Evolutionary conservation across 2,888 invertebrate genomes (phyloP).

Genomic region (Melanostoma mellinum): DNA sequence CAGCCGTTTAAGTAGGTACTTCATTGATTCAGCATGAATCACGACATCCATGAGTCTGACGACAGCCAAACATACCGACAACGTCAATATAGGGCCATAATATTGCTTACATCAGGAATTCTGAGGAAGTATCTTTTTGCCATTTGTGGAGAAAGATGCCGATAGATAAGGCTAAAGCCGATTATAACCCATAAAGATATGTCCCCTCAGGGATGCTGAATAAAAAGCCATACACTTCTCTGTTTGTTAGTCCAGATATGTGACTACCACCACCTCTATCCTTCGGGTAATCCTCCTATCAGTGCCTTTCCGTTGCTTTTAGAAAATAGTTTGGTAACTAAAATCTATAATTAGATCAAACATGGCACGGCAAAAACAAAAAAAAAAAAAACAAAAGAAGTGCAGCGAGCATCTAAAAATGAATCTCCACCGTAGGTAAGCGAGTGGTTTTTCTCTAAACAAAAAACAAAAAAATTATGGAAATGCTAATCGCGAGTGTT

Average conservation of each 20-base stretch:
- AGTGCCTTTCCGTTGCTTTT: conserved; percentile 27
- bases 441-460: conserved; percentile 1
- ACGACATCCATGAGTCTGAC: conserved; percentile 58
- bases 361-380: conserved; percentile 39
- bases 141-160: conserved; percentile 38
- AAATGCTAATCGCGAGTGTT: conserved; percentile 46
- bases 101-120: conserved; percentile 35
- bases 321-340: conserved; percentile 11
- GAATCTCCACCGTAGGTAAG: conserved; percentile 33
- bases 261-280: background rate
- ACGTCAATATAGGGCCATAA: conserved; percentile 46
- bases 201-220: conserved; percentile 33
- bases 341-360: conserved; percentile 72
- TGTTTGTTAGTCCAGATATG: conserved; percentile 19
- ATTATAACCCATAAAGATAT: conserved; percentile 64
- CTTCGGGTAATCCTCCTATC: background rate
- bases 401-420: conserved; percentile 34
- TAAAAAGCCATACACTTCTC: conserved; percentile 6
- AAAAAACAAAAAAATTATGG: conserved; percentile 17
- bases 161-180: conserved; percentile 37
- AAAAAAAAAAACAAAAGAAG: background rate
- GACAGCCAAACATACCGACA: conserved; percentile 34
- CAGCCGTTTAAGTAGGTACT: conserved; percentile 58
- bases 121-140: conserved; percentile 32
- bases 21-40: conserved; percentile 72